Evolutionary conservation across 1,140 invertebrate genomes (phyloP).

Genomic region (Neodiprion lecontei): DNA sequence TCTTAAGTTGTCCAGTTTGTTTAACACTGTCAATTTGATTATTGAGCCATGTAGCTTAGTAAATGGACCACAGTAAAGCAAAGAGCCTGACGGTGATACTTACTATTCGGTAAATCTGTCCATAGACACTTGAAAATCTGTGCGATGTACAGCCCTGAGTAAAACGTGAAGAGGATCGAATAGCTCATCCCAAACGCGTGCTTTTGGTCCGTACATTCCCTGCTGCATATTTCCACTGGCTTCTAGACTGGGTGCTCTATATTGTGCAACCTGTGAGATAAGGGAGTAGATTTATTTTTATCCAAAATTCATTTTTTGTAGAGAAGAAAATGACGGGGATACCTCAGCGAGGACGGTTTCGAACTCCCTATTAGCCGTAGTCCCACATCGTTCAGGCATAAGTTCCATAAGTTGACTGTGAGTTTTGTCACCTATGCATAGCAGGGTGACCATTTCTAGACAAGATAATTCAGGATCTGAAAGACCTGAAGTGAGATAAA

Average conservation of each 20-base stretch:
- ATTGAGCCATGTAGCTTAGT: background rate
- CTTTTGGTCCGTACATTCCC: slow-evolving; percentile 91
- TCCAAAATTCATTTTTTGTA: slow-evolving; percentile 8
- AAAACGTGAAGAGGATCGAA: slow-evolving; percentile 95
- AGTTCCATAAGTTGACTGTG: slow-evolving; percentile 94
- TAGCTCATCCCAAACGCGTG: slow-evolving; percentile 87
- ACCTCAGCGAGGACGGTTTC: slow-evolving; percentile 82
- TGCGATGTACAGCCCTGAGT: slow-evolving; percentile 86
- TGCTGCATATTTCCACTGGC: slow-evolving; percentile 87
- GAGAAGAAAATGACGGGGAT: slow-evolving; percentile 28
- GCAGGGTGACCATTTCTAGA: slow-evolving; percentile 90
- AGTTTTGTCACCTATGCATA: slow-evolving; percentile 93
- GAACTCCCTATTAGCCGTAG: slow-evolving; percentile 88
- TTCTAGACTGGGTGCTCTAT: slow-evolving; percentile 80
- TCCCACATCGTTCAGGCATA: slow-evolving; percentile 94
- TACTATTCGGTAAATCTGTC: slow-evolving; percentile 88
- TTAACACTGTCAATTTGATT: slow-evolving; percentile 62
- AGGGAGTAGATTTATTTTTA: no score
- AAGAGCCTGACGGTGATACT: slow-evolving; percentile 46
- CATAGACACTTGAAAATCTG: slow-evolving; percentile 93
- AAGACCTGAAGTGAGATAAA: slow-evolving; percentile 49
- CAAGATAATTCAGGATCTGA: slow-evolving; percentile 69
- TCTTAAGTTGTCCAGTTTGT: slow-evolving; percentile 71
- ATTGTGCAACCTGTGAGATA: slow-evolving; percentile 71
- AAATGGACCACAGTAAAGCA: background rate